A percentile compares a stretch with the other conserved stretches of the same genome.
Conservation (phyloP, 2,797 vertebrate species). For the Peromyscus nudipes region DNA sequence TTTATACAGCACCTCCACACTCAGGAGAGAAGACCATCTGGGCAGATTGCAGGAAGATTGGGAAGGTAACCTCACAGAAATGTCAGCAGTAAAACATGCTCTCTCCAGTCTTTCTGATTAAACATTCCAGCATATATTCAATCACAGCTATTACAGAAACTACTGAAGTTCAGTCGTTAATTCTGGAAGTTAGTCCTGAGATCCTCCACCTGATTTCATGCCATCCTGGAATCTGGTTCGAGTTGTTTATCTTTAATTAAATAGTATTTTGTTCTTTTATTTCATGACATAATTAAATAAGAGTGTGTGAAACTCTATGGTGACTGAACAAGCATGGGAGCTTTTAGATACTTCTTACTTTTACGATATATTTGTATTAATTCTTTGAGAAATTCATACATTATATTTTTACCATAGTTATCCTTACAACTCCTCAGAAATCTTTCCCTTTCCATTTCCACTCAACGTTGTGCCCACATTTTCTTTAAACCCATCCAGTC, state of each 20-base stretch:
- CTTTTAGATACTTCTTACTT: not conserved
- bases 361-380: not conserved
- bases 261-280: not conserved
- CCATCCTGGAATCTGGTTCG: not conserved
- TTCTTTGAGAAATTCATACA: not conserved
- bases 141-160: slow-evolving; percentile 10
- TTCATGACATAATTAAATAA: slow-evolving; percentile 46
- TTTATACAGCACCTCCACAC: slow-evolving; percentile 62
- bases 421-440: not conserved
- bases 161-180: slow-evolving; percentile 42
- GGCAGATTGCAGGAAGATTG: slow-evolving; percentile 24
- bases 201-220: not conserved
- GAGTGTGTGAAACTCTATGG: not conserved
- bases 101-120: slow-evolving; percentile 53
- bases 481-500: not conserved
- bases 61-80: slow-evolving; percentile 69
- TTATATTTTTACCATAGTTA: not conserved
- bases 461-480: not conserved
- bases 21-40: slow-evolving; percentile 67
- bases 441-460: not conserved
- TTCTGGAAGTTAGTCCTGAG: not conserved
- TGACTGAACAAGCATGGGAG: not conserved
- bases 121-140: slow-evolving; percentile 35
- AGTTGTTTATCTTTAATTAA: slow-evolving; percentile 11
- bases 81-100: slow-evolving; percentile 65